Evolutionary conservation across 2,113 vertebrate genomes (phyloP).

Genomic region (Amphiprion percula): DNA sequence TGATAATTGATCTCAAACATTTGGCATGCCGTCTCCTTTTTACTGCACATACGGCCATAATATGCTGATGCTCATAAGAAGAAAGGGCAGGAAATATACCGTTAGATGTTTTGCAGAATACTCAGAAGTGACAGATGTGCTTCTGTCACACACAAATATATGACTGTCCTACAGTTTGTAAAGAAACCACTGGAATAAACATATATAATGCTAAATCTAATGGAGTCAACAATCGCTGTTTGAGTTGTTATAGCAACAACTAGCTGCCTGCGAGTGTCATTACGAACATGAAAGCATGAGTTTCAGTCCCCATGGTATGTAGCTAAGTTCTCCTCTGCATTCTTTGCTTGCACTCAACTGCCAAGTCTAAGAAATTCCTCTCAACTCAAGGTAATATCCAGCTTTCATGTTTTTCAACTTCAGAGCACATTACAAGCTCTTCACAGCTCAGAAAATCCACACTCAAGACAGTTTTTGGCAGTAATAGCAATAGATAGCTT

Average conservation of each 20-base stretch:
- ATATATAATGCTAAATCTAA: neutral
- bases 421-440: conserved; percentile 16
- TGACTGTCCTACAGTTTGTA: neutral
- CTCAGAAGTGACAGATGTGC: conserved; percentile 41
- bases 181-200: neutral
- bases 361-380: conserved; percentile 47
- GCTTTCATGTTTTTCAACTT: conserved; percentile 17
- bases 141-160: conserved; percentile 4
- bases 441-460: neutral
- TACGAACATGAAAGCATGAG: conserved; percentile 24
- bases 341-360: conserved; percentile 38
- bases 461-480: conserved; percentile 12
- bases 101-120: conserved; percentile 36
- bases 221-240: neutral
- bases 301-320: conserved; percentile 31
- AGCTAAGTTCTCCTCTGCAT: conserved; percentile 29
- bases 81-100: conserved; percentile 63
- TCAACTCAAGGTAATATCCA: conserved; percentile 21
- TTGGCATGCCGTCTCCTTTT: conserved; percentile 53
- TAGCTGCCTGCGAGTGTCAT: conserved; percentile 22
- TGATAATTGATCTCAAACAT: conserved; percentile 78
- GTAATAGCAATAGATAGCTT: neutral
- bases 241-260: neutral
- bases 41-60: conserved; percentile 71
- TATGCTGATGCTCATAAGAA: conserved; percentile 61